Evolutionary conservation across 2,113 vertebrate species (phyloP), one percentile per base, ranked within the genome.

Genomic region (Vombatus ursinus): DNA sequence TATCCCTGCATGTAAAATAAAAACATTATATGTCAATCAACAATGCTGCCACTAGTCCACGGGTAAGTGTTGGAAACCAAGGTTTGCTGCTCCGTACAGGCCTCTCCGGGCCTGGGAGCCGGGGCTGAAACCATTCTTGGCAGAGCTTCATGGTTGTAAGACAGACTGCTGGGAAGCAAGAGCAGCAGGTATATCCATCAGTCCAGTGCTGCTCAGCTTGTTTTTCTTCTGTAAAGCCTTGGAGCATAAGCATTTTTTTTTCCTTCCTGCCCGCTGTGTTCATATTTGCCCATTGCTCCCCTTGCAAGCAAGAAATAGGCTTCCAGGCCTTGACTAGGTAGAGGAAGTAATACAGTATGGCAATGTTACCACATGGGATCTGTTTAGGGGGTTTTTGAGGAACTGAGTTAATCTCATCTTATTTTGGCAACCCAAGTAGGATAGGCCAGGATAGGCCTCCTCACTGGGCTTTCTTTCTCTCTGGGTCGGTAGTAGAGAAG

Each of bases 21-120:
- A 31, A 49, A 91, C 91, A 3, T 19, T 0, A 11, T 3, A 2
- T 52, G 61, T 2, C 52, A 53, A 22, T 2, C 52, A 51, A 24
- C 44, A 14, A 25, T 22, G 1, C 0, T 53, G 54, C 91, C 44
- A 11, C 37, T 19, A 23, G 1, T 52, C 22, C 2, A 3, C 0
- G 0, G 7, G 12, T 49, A 26, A 54, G 25, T 49, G 48, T 28
- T n/a, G 77, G 93, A 16, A 51, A 90, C 7, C 0, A 8, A 25
- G 26, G 0, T 1, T 25, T 25, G 50, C 11, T 50, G 61, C 52
- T 48, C 54, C 44, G 12, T 7, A 8, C 31, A 0, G 50, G 7
- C 25, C 91, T 68, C 14, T 0, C 47, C 14, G 26, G 89, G 11
- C n/a, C 48, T 92, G 92, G 31, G 16, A 84, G 3, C 61, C 50